phyloP scores from a whole-genome alignment of 2,113 vertebrate species.

The Silurus glanis region DNA sequence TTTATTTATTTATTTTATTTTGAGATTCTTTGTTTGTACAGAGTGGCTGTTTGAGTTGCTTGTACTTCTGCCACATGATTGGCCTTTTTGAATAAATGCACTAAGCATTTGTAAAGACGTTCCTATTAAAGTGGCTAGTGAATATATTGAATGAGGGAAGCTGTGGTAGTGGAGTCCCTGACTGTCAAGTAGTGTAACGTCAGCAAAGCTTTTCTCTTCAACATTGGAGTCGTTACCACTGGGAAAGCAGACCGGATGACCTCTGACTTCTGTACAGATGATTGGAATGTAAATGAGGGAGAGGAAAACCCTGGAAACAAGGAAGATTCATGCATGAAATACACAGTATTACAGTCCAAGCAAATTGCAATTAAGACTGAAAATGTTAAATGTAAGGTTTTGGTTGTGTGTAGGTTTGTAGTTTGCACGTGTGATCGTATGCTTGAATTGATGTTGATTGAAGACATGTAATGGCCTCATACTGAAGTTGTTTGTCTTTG shows the following conservation, averaged over 20 bases:
- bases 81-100: too few species aligned
- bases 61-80: background rate
- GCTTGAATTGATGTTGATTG: background rate
- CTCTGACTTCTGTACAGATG: background rate
- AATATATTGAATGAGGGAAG: background rate
- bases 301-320: background rate
- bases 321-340: background rate
- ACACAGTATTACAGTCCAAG: background rate
- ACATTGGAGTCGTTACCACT: background rate
- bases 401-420: background rate
- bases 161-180: background rate
- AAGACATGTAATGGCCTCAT: background rate
- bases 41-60: background rate
- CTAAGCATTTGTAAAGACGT: background rate
- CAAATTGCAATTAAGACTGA: background rate
- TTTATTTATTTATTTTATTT: too few species aligned
- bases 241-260: background rate
- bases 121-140: background rate
- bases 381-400: background rate
- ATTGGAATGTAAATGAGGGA: background rate
- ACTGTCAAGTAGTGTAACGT: background rate
- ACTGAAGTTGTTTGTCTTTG: too few species aligned
- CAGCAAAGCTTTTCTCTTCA: background rate
- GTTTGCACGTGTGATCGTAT: background rate
- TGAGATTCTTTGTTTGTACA: background rate